Base-by-base conservation (phyloP, 1,140 invertebrate species). In the Drosophila novamexicana region DNA sequence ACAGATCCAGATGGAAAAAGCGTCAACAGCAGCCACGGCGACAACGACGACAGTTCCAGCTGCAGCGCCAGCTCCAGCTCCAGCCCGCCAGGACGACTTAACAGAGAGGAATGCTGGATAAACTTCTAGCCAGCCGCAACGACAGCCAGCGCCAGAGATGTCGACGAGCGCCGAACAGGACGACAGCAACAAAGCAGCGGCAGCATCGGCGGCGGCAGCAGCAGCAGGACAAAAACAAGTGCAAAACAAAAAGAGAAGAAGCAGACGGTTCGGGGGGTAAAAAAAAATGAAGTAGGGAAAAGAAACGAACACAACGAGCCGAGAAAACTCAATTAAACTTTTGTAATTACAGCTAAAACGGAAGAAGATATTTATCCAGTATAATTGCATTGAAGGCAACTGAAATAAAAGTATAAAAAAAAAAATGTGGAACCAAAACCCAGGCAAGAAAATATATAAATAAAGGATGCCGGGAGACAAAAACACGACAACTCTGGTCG, bases 321-420 rank as follows among this genome's bases (percentile, higher is more conserved):
- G 90, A 90, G 90, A 91, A 91, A 91, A 91, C 90, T 91, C 90
- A 91, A 91, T 91, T 91, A 91, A 91, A 91, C 90, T 91, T 91
- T 91, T 91, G 90, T 91, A 91, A 91, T 91, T 91, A 91, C 90
- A 91, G 90, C 90, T 91, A 91, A 91, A 91, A 91, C 90, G 89
- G 84, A 91, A 90, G 82, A 91, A 91, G 89, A 91, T 91, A 91
- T 91, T 91, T 91, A 91, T 91, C 90, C 90, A 91, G 90, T 85
- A 91, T 91, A 91, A 91, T 91, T 91, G 90, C 90, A 91, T 91
- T 91, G 90, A 91, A 91, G 83, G 85, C 90, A 88, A 91, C 91
- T 83, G 84, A 91, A 89, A 89, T 81, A 89, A 88, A 80, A 83
- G 67, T 59, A 62, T 62, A 56, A 62, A 74, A 58, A 70, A 70